Base-by-base conservation (phyloP, 2,888 invertebrate species). In the Cephus spinipes region DNA sequence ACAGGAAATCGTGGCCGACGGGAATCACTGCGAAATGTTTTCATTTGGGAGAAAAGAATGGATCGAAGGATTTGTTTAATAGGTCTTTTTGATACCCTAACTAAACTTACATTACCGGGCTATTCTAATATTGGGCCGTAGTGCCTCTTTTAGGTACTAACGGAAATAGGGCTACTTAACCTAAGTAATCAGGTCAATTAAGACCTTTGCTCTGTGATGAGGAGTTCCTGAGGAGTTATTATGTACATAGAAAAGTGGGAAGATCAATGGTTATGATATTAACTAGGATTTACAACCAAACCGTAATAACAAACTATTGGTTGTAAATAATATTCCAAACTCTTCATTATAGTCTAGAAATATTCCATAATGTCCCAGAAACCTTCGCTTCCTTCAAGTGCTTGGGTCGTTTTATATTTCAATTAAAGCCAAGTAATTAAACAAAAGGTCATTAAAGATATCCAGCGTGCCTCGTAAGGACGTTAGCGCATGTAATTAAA, bases 121-220 rank as follows among this genome's bases (percentile, higher is more conserved):
- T 9, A 9, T 55, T 55, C 6, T 55, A 55, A 9, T 55, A 55
- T 55, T 55, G 2, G 55, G 55, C 55, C 23, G 9, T 2, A 9
- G 9, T 23, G 23, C 23, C 79, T 77, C 11, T 55, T 55, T 81
- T 86, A 85, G 85, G 86, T 85, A 85, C 81, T 80, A 82, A 73
- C 79, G 79, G 74, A 81, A 81, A 81, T 84, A 82, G 79, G 81
- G 79, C 79, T 81, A 82, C 81, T 83, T 83, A 79, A 81, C 79
- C 81, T 80, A 55, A n/a, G 73, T 76, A 77, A 80, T 75, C 79
- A 79, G 69, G 81, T 79, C 81, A 82, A 81, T 82, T 85, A 81
- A 55, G 77, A 76, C 77, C 79, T 80, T 76, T 23, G 2, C 6
- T 15, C 23, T 55, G 9, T 6, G 23, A 23, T 55, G 9, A 55